phyloP scores from a whole-genome alignment of 2,888 invertebrate genomes.

The Melieria crassipennis region DNA sequence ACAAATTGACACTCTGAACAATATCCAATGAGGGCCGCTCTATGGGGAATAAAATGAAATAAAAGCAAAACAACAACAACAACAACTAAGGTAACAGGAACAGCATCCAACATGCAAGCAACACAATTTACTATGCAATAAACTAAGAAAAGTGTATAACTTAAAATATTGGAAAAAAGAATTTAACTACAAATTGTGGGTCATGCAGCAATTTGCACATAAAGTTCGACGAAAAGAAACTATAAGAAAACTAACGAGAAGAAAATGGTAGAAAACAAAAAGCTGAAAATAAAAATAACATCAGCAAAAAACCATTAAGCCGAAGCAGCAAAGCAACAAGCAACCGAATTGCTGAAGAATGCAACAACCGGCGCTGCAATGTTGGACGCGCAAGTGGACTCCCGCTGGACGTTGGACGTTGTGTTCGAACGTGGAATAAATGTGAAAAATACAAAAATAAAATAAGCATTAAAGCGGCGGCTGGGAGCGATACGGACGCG shows the following conservation, averaged over 20 bases:
- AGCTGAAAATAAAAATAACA: conserved; percentile 37
- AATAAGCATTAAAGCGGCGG: no score
- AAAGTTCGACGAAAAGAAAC: conserved; percentile 22
- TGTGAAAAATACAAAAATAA: not conserved
- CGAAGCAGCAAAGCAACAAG: conserved; percentile 6
- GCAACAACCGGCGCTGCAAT: not conserved
- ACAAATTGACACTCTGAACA: no score
- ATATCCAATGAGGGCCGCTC: no score
- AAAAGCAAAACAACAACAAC: no score
- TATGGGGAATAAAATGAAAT: no score
- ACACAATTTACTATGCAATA: no score
- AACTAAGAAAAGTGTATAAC: no score
- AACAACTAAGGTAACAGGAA: no score
- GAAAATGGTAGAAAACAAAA: conserved; percentile 31
- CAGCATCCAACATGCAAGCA: no score
- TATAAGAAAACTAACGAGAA: conserved; percentile 12
- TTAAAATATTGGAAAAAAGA: no score
- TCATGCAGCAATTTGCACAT: not conserved
- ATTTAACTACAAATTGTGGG: conserved; percentile 6
- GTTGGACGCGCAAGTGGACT: conserved; percentile 9
- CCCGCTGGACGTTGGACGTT: conserved; percentile 20
- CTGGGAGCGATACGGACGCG: no score
- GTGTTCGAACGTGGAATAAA: conserved; percentile 18
- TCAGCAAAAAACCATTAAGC: conserved; percentile 39
- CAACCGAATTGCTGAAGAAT: not conserved